phyloP scores from a whole-genome alignment of 2,797 vertebrate species.

The Acanthurus lineatus region DNA sequence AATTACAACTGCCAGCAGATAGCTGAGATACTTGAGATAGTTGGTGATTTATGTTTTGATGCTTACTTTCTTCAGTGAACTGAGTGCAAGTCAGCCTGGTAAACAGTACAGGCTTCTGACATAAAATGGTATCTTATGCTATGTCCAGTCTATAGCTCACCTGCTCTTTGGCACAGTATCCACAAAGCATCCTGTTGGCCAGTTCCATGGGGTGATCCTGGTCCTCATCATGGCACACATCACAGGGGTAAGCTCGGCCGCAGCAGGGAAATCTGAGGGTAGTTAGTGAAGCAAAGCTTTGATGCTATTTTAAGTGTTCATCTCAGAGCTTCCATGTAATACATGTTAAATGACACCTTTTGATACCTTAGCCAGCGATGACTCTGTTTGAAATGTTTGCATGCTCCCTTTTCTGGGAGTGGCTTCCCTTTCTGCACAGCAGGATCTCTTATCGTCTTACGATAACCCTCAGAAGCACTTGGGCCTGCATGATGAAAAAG shows the following conservation, averaged over 20 bases:
- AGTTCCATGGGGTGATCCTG: conserved; percentile 90
- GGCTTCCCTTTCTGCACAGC: conserved; percentile 88
- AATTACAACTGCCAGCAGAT: too few species aligned
- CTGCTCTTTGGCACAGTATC: conserved; percentile 90
- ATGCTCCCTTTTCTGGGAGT: conserved; percentile 86
- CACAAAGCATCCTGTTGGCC: conserved; percentile 89
- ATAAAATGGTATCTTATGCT: background rate
- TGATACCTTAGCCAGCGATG: conserved; percentile 89
- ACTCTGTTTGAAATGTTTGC: conserved; percentile 89
- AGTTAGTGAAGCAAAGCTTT: background rate
- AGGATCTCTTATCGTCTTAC: conserved; percentile 79
- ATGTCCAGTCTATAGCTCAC: conserved; percentile 59
- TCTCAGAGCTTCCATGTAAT: background rate
- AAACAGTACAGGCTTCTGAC: background rate
- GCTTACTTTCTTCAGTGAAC: too few species aligned
- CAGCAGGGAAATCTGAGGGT: conserved; percentile 88
- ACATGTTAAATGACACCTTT: background rate
- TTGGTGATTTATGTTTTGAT: too few species aligned
- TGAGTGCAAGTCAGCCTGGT: too few species aligned
- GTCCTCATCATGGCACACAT: conserved; percentile 86
- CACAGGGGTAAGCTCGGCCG: conserved; percentile 87
- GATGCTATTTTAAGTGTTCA: background rate
- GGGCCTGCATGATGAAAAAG: conserved; percentile 56
- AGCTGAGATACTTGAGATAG: too few species aligned
- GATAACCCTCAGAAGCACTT: conserved; percentile 34